Evolutionary conservation across 2,113 vertebrate species (phyloP).

Genomic region (Tachysurus vachellii): DNA sequence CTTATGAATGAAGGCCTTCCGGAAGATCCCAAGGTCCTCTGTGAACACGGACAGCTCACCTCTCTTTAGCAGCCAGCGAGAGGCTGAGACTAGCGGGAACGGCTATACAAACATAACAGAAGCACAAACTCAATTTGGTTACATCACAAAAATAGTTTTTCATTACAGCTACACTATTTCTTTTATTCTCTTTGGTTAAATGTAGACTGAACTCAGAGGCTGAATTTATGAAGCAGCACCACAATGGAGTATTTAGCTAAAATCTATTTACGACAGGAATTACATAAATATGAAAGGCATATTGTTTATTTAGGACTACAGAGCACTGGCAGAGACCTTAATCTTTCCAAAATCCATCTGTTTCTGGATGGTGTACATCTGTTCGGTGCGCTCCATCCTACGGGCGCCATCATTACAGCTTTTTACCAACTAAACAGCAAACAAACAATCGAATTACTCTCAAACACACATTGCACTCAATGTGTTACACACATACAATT

Average conservation of each 20-base stretch:
- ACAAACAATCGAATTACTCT: neutral
- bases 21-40: constrained; percentile 84
- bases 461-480: neutral
- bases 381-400: constrained; percentile 91
- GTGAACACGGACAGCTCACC: constrained; percentile 78
- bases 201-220: neutral
- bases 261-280: neutral
- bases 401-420: constrained; percentile 89
- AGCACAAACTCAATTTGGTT: neutral
- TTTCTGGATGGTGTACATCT: constrained; percentile 92
- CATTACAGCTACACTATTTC: neutral
- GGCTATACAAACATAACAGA: constrained; percentile 66
- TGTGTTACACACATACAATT: neutral
- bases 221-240: neutral
- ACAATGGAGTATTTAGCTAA: neutral
- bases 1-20: constrained; percentile 80
- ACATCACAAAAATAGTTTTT: neutral
- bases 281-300: neutral
- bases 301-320: neutral
- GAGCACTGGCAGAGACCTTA: constrained; percentile 75
- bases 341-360: constrained; percentile 95
- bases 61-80: constrained; percentile 88
- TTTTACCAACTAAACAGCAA: constrained; percentile 79
- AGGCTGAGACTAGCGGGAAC: constrained; percentile 84
- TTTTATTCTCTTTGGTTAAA: no score